phyloP scores from a whole-genome alignment of 2,888 invertebrate genomes.

The Platypus cylindrus region DNA sequence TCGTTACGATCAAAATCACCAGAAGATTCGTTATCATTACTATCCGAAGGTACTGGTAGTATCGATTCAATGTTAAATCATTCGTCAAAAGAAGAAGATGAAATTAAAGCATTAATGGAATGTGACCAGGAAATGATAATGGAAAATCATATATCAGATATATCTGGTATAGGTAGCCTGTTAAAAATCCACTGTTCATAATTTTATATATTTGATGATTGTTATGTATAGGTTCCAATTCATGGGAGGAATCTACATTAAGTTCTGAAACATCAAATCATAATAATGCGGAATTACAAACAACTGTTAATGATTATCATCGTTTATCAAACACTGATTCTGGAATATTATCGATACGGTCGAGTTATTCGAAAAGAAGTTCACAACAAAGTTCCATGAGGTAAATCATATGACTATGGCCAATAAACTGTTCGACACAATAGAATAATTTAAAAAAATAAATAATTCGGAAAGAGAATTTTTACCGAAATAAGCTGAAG shows the following conservation, averaged over 20 bases:
- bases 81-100: conserved; percentile 73
- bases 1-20: conserved; percentile 65
- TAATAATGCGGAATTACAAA: conserved; percentile 23
- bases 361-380: conserved; percentile 46
- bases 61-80: conserved; percentile 79
- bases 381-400: conserved; percentile 46
- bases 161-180: conserved; percentile 20
- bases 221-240: conserved; percentile 21
- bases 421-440: too few relatives aligned
- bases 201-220: too few relatives aligned
- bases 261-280: conserved; percentile 29
- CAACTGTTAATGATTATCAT: conserved; percentile 26
- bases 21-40: conserved; percentile 54
- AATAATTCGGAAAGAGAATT: too few relatives aligned
- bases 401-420: too few relatives aligned
- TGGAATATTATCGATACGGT: conserved; percentile 51
- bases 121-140: conserved; percentile 27
- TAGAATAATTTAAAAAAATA: too few relatives aligned
- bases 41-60: conserved; percentile 63
- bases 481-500: too few relatives aligned
- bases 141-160: conserved; percentile 32
- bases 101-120: conserved; percentile 51
- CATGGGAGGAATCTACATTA: conserved; percentile 32
- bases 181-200: too few relatives aligned
- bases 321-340: conserved; percentile 37